A percentile compares a stretch with the other conserved stretches of the same genome.
Evolutionary conservation across 2,113 vertebrate species (phyloP).

Genomic region (Apodemus speciosus): DNA sequence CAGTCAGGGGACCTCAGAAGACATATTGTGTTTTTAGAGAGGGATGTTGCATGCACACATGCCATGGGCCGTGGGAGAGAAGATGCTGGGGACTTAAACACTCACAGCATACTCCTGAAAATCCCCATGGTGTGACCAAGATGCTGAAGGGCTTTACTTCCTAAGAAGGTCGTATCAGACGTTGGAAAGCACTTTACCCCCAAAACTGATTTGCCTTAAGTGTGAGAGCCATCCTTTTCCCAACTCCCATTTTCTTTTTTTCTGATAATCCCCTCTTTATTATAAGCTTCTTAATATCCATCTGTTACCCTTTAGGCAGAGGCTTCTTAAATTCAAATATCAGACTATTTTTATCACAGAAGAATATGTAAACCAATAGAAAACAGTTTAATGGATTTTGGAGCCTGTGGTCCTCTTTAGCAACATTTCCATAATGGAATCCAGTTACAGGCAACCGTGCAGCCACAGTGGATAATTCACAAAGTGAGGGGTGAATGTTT

Average conservation of each 20-base stretch:
- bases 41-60: background rate
- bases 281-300: conserved; percentile 90
- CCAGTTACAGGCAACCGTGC: conserved; percentile 83
- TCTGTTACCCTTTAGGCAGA: conserved; percentile 87
- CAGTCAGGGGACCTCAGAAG: background rate
- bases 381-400: conserved; percentile 88
- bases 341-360: conserved; percentile 87
- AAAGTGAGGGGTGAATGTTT: conserved; percentile 76
- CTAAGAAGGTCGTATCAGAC: conserved; percentile 47
- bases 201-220: conserved; percentile 75
- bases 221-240: conserved; percentile 71
- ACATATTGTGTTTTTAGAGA: conserved; percentile 30
- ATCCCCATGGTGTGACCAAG: conserved; percentile 20
- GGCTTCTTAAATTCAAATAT: conserved; percentile 88
- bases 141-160: conserved; percentile 51
- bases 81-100: background rate
- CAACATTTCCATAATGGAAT: conserved; percentile 89
- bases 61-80: background rate
- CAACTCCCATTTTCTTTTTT: conserved; percentile 80
- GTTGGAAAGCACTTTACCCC: conserved; percentile 64
- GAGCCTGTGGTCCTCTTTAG: conserved; percentile 85
- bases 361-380: conserved; percentile 88
- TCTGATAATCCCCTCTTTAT: conserved; percentile 84
- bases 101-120: background rate
- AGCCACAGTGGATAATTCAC: conserved; percentile 83